Evolutionary conservation across 1,140 invertebrate genomes (phyloP).

Genomic region (Aphaenogaster rudis): DNA sequence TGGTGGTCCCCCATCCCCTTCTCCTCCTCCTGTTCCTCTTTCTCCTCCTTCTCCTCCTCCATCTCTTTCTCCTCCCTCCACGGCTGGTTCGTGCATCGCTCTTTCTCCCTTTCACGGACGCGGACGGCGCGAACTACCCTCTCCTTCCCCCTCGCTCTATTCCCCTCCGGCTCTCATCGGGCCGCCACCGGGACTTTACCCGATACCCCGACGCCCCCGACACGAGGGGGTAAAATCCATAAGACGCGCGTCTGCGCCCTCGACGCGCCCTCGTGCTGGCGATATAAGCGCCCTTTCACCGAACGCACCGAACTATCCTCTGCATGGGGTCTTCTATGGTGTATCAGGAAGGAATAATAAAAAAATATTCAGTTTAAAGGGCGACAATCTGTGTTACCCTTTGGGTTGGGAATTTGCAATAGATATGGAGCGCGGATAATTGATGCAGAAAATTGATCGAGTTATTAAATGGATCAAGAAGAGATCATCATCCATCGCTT

Average conservation of each 20-base stretch:
- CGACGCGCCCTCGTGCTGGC: conserved; percentile 36
- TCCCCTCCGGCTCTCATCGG: conserved; percentile 17
- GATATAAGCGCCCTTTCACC: conserved; percentile 47
- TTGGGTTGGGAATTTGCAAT: not conserved
- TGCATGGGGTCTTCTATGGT: not conserved
- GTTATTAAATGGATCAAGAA: not conserved
- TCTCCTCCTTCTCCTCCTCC: conserved; percentile 13
- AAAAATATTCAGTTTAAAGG: not conserved
- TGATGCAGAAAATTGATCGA: not conserved
- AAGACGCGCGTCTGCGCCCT: conserved; percentile 84
- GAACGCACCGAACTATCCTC: conserved; percentile 5
- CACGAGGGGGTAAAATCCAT: conserved; percentile 83
- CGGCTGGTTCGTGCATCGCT: conserved; percentile 36
- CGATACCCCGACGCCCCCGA: conserved; percentile 39
- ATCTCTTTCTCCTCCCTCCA: conserved; percentile 37
- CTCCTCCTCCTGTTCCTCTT: conserved; percentile 14
- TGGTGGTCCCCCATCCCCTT: conserved; percentile 42
- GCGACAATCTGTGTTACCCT: not conserved
- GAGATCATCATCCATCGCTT: not conserved
- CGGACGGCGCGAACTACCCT: conserved; percentile 25
- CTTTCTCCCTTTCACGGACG: conserved; percentile 57
- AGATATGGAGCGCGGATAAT: not conserved
- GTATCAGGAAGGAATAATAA: not conserved
- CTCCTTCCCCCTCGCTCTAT: conserved; percentile 12
- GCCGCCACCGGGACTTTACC: conserved; percentile 30